These are phyloP conservation scores for Drosophila colorata DNA, from an alignment of 2,888 invertebrate genomes.

Conservation along the genomic window DNA sequence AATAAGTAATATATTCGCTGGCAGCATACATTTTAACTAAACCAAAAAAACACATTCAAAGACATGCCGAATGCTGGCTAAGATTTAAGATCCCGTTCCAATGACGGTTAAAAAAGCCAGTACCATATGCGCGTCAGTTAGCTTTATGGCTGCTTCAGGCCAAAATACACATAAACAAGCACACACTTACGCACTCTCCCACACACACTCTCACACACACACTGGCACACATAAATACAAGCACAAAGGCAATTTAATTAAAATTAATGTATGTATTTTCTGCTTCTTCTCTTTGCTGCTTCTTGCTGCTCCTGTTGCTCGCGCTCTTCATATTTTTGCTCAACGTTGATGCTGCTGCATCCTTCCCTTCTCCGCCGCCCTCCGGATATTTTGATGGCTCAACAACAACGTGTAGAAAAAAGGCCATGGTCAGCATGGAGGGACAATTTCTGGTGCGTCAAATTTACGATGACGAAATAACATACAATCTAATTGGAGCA, in stretches of 20 bases:
- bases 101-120: conserved; percentile 23
- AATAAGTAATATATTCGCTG: conserved; percentile 9
- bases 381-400: conserved; percentile 23
- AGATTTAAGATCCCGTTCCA: conserved; percentile 12
- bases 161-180: conserved; percentile 35
- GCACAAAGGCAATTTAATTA: conserved; percentile 76
- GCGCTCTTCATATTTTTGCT: conserved; percentile 49
- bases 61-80: conserved; percentile 9
- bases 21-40: conserved; percentile 1
- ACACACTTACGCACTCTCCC: conserved; percentile 5
- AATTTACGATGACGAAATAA: conserved; percentile 97
- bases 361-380: background rate
- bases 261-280: conserved; percentile 74
- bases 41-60: conserved; percentile 12
- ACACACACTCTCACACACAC: conserved; percentile 19
- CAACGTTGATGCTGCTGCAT: conserved; percentile 44
- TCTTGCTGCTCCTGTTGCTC: conserved; percentile 24
- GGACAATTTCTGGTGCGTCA: conserved; percentile 97
- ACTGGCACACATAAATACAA: conserved; percentile 43
- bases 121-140: conserved; percentile 36
- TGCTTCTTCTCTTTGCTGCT: conserved; percentile 22
- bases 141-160: conserved; percentile 36
- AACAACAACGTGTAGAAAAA: conserved; percentile 88
- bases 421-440: conserved; percentile 97
- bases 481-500: conserved; percentile 96